phyloP scores from a whole-genome alignment of 2,888 invertebrate species.

The Formica aserva region DNA sequence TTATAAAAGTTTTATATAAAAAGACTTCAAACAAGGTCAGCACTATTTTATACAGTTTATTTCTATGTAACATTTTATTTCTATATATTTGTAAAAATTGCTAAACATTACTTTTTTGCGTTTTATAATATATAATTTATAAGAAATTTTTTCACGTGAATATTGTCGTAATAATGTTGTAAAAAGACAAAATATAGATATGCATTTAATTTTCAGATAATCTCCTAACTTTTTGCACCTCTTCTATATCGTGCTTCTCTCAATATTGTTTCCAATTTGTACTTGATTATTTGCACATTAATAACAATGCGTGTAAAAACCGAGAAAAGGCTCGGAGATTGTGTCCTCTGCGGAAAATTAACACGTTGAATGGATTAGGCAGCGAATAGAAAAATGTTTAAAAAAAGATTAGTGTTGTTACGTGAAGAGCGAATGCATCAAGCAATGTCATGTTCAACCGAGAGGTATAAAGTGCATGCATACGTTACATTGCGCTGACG shows the following conservation, averaged over 20 bases:
- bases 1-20: neutral
- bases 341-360: neutral
- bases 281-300: neutral
- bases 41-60: neutral
- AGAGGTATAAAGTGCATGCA: neutral
- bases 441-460: neutral
- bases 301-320: neutral
- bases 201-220: neutral
- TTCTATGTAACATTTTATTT: neutral
- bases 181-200: neutral
- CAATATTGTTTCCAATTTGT: neutral
- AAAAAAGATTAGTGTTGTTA: neutral
- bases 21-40: neutral
- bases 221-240: neutral
- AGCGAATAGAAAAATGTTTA: neutral
- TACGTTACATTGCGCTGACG: neutral
- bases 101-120: neutral
- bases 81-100: slow-evolving; percentile 4
- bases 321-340: neutral
- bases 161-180: neutral
- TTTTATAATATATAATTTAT: neutral
- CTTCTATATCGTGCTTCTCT: neutral
- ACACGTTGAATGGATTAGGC: neutral
- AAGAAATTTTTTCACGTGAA: neutral
- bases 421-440: neutral